These are phyloP conservation scores for Chrysolina americana DNA, from an alignment of 2,888 invertebrate species.

Conservation along the genomic window DNA sequence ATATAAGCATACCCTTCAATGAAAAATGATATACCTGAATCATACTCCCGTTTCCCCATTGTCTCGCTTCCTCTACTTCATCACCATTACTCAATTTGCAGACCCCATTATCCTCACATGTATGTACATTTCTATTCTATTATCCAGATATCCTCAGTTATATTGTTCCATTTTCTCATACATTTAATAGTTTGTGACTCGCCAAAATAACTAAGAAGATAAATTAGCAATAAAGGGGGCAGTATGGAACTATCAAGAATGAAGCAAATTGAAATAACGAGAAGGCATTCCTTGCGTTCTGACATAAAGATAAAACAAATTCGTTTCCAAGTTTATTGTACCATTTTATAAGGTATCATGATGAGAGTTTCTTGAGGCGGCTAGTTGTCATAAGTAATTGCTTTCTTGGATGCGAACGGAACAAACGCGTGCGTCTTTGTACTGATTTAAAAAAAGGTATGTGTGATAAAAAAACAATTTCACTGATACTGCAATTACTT, in stretches of 20 bases:
- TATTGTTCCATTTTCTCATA: slow-evolving; percentile 2
- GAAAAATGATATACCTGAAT: neutral
- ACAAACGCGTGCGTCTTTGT: neutral
- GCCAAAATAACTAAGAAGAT: slow-evolving; percentile 41
- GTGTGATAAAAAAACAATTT: no score
- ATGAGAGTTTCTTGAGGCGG: slow-evolving; percentile 13
- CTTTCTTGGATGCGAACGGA: neutral
- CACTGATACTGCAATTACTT: no score
- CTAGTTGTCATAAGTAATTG: slow-evolving; percentile 12
- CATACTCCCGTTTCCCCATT: neutral
- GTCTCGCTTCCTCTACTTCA: neutral
- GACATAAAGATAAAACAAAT: slow-evolving; percentile 43
- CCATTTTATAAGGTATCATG: slow-evolving; percentile 35
- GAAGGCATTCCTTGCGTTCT: slow-evolving; percentile 24
- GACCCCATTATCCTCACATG: neutral
- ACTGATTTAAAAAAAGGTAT: no score
- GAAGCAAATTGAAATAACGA: slow-evolving; percentile 40
- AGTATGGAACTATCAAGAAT: slow-evolving; percentile 31
- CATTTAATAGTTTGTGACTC: slow-evolving; percentile 20
- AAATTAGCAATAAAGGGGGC: slow-evolving; percentile 42
- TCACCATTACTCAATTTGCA: slow-evolving; percentile 10
- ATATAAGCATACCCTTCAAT: neutral
- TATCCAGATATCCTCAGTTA: slow-evolving; percentile 1
- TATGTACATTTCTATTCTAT: neutral
- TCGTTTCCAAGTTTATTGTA: slow-evolving; percentile 35